Evolutionary conservation across 2,888 invertebrate species (phyloP), one percentile per base, ranked within the genome.

Genomic region (Eilema depressum): DNA sequence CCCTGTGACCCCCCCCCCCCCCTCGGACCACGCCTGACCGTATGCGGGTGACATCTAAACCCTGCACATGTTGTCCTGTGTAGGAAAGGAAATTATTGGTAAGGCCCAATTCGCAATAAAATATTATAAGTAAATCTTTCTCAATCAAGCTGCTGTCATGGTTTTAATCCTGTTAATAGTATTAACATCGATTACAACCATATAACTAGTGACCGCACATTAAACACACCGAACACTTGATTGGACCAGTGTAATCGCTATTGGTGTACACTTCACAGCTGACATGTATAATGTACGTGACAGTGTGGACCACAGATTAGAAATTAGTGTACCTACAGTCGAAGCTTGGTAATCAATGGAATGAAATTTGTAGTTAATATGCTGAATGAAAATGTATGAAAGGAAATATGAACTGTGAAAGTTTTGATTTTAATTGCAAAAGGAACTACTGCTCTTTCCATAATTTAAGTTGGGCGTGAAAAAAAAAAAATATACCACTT

Each of bases 351-450:
- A 67, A 74, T 68, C 67, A 57, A 28, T 30, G 17, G 25, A 56
- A 57, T 20, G 37, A 12, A 69, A 77, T 75, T 75, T 71, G 33
- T 26, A 12, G n/a, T 41, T 63, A 37, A 53, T 37, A 30, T 33
- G 33, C 53, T 65, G 3, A 33, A 14, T 62, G 25, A 0, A 70
- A 70, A 33, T 30, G 33, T 23, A 62, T 12, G 30, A 12, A 12
- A n/a, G 23, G 12, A 33, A 30, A 12, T 33, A 12, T 12, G 0
- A n/a, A 30, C 3, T n/a, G 17, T 20, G 12, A 11, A 60, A 10
- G 28, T 28, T 41, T 0, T 17, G 41, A 1, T 41, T 41, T 17
- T 14, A 17, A 8, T 3, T 33, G 8, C 8, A 33, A 1, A 33
- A 8, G 1, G 4, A 33, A 1, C 3, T 33, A 33, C 33, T n/a